A percentile compares a stretch with the other conserved stretches of the same genome.
These are phyloP conservation scores for Poeciliopsis presidionis DNA, from an alignment of 2,797 vertebrate species.

Conservation along the genomic window DNA sequence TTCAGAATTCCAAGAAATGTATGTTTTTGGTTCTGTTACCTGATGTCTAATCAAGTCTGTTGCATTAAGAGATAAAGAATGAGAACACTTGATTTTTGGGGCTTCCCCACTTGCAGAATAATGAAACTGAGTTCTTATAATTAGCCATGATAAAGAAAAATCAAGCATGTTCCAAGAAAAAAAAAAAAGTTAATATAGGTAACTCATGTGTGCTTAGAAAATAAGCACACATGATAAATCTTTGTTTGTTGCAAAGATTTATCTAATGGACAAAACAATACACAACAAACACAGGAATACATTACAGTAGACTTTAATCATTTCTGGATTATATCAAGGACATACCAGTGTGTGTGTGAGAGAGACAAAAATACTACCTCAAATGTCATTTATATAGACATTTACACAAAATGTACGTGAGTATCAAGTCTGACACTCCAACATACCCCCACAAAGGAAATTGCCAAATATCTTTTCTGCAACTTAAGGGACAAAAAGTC, in stretches of 20 bases:
- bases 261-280: background rate
- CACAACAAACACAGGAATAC: background rate
- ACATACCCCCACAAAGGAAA: background rate
- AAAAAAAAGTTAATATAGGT: background rate
- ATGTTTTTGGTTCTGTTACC: background rate
- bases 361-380: slow-evolving; percentile 4
- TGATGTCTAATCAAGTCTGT: too few species aligned
- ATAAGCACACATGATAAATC: background rate
- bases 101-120: background rate
- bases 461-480: background rate
- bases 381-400: slow-evolving; percentile 13
- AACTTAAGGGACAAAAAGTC: slow-evolving; percentile 14
- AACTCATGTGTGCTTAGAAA: background rate
- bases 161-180: background rate
- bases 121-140: background rate
- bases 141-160: background rate
- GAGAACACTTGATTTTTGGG: background rate
- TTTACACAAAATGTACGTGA: background rate
- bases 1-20: background rate
- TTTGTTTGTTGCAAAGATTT: background rate
- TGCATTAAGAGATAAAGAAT: background rate
- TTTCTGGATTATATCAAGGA: background rate
- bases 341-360: background rate
- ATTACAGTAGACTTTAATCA: slow-evolving; percentile 1
- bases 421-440: slow-evolving; percentile 11